Evolutionary conservation across 2,888 invertebrate species (phyloP).

Genomic region (Drosophila mulleri): DNA sequence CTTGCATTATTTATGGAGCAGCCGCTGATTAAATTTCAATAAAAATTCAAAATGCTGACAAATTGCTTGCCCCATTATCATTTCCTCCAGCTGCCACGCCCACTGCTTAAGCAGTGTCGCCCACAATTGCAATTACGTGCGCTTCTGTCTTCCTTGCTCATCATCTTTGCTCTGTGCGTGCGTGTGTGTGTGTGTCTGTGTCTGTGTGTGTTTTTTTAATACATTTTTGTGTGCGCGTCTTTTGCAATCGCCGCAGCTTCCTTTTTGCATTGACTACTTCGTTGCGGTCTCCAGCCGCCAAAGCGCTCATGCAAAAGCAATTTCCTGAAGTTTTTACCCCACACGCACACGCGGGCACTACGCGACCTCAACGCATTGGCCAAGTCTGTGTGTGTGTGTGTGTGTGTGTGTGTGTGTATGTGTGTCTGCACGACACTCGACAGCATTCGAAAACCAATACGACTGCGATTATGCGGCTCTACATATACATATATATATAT

Average conservation of each 20-base stretch:
- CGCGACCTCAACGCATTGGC: conserved; percentile 64
- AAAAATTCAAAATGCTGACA: conserved; percentile 40
- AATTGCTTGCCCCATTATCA: conserved; percentile 47
- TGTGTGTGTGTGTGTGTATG: not conserved
- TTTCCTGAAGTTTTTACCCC: conserved; percentile 76
- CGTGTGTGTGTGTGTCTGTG: conserved; percentile 11
- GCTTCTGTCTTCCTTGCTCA: not conserved
- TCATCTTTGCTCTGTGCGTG: conserved; percentile 6
- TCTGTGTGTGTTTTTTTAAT: no score
- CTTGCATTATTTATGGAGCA: conserved; percentile 55
- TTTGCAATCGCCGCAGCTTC: conserved; percentile 73
- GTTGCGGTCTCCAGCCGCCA: conserved; percentile 38
- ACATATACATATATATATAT: conserved; percentile 3
- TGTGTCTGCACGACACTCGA: conserved; percentile 53
- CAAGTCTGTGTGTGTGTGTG: conserved; percentile 21
- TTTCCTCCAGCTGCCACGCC: not conserved
- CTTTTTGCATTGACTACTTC: conserved; percentile 57
- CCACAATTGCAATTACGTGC: conserved; percentile 23
- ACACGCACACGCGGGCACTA: conserved; percentile 28
- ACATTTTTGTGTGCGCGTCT: conserved; percentile 22
- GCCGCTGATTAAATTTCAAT: conserved; percentile 57
- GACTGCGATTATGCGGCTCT: conserved; percentile 69
- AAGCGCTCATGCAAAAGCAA: conserved; percentile 80
- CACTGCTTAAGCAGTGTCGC: not conserved
- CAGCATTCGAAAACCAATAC: conserved; percentile 69